These are phyloP conservation scores for Drosophila ezoana DNA, from an alignment of 2,888 invertebrate genomes.

Conservation along the genomic window DNA sequence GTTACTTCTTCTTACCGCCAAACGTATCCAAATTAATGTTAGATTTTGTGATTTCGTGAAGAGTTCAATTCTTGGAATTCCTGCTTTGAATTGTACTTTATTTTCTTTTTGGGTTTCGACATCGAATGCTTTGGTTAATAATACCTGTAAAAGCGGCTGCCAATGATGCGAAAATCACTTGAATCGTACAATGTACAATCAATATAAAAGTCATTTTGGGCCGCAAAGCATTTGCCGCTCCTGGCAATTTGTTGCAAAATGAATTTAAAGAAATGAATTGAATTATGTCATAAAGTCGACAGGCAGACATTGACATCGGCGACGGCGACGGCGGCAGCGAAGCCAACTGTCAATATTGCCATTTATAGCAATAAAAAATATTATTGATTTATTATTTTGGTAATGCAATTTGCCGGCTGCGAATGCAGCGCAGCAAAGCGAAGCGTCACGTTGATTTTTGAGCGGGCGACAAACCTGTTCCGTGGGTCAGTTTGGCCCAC, in stretches of 20 bases:
- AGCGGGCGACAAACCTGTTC: constrained; percentile 5
- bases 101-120: constrained; percentile 11
- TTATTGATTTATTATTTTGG: constrained; percentile 78
- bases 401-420: constrained; percentile 65
- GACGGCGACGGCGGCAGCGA: constrained; percentile 3
- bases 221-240: constrained; percentile 22
- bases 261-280: constrained; percentile 68
- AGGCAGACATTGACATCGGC: constrained; percentile 33
- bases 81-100: not conserved
- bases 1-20: too few species aligned
- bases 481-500: constrained; percentile 11
- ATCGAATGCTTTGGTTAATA: constrained; percentile 16
- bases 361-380: constrained; percentile 61
- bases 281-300: constrained; percentile 65
- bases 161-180: constrained; percentile 52
- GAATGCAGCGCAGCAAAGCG: not conserved
- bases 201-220: constrained; percentile 61
- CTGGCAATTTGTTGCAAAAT: constrained; percentile 42
- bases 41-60: too few species aligned
- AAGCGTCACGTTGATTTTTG: constrained; percentile 4
- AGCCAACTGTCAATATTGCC: constrained; percentile 63
- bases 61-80: constrained; percentile 3
- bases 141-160: constrained; percentile 29
- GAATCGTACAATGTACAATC: constrained; percentile 49
- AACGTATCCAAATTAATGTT: too few species aligned